These are phyloP conservation scores for Lycaena phlaeas DNA, from an alignment of 2,888 invertebrate species.

Conservation along the genomic window DNA sequence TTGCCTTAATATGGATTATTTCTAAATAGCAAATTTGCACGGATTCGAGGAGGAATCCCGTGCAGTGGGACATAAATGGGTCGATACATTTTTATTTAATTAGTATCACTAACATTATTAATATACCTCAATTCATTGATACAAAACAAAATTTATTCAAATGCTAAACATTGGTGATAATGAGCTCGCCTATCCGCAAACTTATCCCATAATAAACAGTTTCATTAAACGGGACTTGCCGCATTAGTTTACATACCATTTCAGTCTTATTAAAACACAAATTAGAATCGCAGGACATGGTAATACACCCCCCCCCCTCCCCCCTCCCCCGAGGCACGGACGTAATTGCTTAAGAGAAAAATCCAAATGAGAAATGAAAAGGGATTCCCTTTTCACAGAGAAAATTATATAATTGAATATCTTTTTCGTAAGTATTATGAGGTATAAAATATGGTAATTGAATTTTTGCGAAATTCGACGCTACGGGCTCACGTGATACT, in stretches of 20 bases:
- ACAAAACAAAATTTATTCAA: no score
- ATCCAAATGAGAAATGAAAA: constrained; percentile 74
- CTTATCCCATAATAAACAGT: no score
- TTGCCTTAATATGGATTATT: no score
- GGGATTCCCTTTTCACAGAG: constrained; percentile 67
- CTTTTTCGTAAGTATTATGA: constrained; percentile 70
- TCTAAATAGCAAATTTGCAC: no score
- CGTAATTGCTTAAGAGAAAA: constrained; percentile 73
- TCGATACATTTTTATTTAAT: no score
- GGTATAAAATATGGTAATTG: constrained; percentile 73
- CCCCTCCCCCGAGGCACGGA: constrained; percentile 49
- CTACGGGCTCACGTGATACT: constrained; percentile 25
- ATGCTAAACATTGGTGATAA: no score
- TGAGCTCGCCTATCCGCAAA: no score
- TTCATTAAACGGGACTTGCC: constrained; percentile 58
- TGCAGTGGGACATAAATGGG: no score
- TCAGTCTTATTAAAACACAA: constrained; percentile 61
- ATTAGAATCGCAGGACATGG: constrained; percentile 50
- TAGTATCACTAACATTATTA: no score
- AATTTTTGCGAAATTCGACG: constrained; percentile 54
- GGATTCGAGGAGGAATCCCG: no score
- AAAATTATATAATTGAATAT: constrained; percentile 73
- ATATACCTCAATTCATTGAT: no score
- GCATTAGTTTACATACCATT: constrained; percentile 62
- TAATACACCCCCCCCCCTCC: constrained; percentile 52